phyloP scores from a whole-genome alignment of 1,140 invertebrate genomes.

The Contarinia nasturtii region DNA sequence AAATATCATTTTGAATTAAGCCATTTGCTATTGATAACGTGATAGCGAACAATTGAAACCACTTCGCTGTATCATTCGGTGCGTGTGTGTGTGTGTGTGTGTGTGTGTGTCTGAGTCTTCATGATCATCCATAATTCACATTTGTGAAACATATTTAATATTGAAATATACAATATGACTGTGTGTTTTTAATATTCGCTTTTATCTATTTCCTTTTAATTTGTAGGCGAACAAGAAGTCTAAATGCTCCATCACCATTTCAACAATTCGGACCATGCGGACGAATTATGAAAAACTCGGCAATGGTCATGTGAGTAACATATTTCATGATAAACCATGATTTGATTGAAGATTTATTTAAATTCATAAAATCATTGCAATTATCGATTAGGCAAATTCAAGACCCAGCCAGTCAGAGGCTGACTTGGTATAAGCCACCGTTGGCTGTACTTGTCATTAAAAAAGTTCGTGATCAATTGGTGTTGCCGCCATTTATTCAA shows the following conservation, averaged over 20 bases:
- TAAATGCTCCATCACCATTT: slow-evolving; percentile 83
- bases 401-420: slow-evolving; percentile 84
- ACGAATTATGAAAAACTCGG: slow-evolving; percentile 87
- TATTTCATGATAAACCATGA: too few relatives aligned
- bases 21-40: background rate
- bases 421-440: slow-evolving; percentile 93
- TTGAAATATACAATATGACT: too few relatives aligned
- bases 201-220: slow-evolving; percentile 17
- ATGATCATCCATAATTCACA: too few relatives aligned
- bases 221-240: slow-evolving; percentile 77
- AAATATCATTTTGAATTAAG: too few relatives aligned
- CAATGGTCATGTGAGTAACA: slow-evolving; percentile 85
- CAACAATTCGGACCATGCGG: slow-evolving; percentile 93
- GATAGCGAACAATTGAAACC: too few relatives aligned
- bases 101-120: too few relatives aligned
- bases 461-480: slow-evolving; percentile 78
- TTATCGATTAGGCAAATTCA: slow-evolving; percentile 66
- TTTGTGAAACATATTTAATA: too few relatives aligned
- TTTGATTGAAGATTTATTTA: too few relatives aligned
- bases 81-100: too few relatives aligned
- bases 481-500: slow-evolving; percentile 77
- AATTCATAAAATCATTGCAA: background rate
- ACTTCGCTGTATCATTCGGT: too few relatives aligned
- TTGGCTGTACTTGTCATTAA: slow-evolving; percentile 89
- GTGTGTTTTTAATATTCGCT: too few relatives aligned